Conservation (phyloP, 2,113 vertebrate species). For the Atherinomorus stipes region DNA sequence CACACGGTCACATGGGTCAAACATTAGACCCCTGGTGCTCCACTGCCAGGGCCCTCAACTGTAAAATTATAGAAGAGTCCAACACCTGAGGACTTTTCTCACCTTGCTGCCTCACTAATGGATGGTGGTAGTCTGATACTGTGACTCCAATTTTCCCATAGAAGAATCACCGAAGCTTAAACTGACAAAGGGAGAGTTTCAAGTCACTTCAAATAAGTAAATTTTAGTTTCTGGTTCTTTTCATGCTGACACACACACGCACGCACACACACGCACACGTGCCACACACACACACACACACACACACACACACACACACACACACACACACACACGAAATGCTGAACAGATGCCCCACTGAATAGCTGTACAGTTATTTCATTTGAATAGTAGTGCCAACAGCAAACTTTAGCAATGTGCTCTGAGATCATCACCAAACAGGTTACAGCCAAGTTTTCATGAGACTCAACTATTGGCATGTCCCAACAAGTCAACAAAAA, state of each 20-base stretch:
- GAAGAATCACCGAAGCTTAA: conserved; percentile 7
- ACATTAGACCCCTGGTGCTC: conserved; percentile 25
- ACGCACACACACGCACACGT: no score
- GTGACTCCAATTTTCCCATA: neutral
- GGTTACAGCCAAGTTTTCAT: neutral
- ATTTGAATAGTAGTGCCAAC: conserved; percentile 3
- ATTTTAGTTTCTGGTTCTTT: conserved; percentile 4
- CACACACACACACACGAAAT: no score
- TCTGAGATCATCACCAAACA: conserved; percentile 3
- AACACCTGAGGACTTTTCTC: conserved; percentile 45
- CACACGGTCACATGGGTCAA: conserved; percentile 41
- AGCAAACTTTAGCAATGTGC: neutral
- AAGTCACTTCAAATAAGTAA: neutral
- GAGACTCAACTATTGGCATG: conserved; percentile 5
- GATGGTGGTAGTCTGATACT: conserved; percentile 32
- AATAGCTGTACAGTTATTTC: neutral
- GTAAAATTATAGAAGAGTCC: conserved; percentile 35
- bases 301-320: no score
- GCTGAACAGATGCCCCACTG: neutral
- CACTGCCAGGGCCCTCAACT: conserved; percentile 29
- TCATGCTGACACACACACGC: neutral
- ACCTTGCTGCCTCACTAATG: conserved; percentile 39
- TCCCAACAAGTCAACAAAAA: conserved; percentile 11
- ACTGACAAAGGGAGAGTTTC: conserved; percentile 12
- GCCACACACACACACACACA: no score